Conservation (phyloP, 2,888 invertebrate genomes). For the Phlogophora meticulosa region DNA sequence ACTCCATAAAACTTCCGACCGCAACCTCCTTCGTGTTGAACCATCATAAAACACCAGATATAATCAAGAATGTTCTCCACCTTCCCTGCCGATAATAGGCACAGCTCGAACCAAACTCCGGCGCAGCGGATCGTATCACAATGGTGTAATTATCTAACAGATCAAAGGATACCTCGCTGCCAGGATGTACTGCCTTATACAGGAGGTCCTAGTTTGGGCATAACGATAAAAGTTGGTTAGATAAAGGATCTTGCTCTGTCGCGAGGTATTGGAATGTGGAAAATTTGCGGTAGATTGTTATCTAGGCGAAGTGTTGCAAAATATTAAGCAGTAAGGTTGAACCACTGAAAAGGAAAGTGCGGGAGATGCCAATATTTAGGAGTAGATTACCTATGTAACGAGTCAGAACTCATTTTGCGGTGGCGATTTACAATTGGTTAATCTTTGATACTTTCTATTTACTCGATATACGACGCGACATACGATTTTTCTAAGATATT, state of each 20-base stretch:
- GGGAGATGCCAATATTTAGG: no score
- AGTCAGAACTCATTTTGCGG: no score
- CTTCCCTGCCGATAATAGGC: conserved; percentile 37
- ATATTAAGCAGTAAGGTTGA: no score
- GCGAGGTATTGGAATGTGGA: not conserved
- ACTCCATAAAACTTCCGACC: conserved; percentile 12
- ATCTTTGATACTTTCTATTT: no score
- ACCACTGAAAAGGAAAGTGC: no score
- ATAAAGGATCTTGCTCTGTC: not conserved
- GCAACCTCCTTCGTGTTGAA: conserved; percentile 24
- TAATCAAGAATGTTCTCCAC: conserved; percentile 41
- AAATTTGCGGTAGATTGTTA: not conserved
- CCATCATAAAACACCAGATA: conserved; percentile 50
- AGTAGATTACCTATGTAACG: no score
- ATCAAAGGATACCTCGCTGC: conserved; percentile 67
- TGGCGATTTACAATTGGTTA: no score
- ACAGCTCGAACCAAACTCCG: conserved; percentile 58
- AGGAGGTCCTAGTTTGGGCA: conserved; percentile 58
- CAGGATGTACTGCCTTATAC: conserved; percentile 64
- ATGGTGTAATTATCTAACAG: conserved; percentile 78
- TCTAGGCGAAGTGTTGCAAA: not conserved
- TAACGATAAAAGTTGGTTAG: conserved; percentile 6
- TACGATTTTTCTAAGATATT: no score
- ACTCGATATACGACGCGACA: no score
- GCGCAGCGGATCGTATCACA: conserved; percentile 68